phyloP scores from a whole-genome alignment of 2,113 vertebrate species.

The Paracanthobrama guichenoti region DNA sequence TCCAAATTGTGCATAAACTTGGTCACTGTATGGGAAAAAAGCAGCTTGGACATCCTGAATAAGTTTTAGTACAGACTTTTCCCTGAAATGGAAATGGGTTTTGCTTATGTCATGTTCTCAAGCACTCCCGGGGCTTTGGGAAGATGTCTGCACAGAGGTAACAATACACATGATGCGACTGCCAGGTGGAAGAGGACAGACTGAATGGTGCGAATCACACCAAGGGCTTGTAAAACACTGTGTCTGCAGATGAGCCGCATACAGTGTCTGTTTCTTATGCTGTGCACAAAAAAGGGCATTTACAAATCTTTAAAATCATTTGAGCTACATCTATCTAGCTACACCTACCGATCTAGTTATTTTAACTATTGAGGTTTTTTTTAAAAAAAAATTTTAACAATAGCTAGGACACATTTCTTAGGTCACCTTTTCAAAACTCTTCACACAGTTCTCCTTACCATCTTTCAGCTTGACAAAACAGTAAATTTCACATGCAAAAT shows the following conservation, averaged over 20 bases:
- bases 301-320: neutral
- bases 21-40: neutral
- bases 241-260: neutral
- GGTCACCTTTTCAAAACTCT: too few species aligned
- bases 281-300: neutral
- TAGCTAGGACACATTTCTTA: too few species aligned
- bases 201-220: slow-evolving; percentile 26
- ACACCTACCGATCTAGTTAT: neutral
- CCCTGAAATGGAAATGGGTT: slow-evolving; percentile 37
- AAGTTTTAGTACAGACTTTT: neutral
- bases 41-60: neutral
- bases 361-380: neutral
- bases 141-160: slow-evolving; percentile 13
- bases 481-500: too few species aligned
- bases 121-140: slow-evolving; percentile 21
- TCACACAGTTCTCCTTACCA: too few species aligned
- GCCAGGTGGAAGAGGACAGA: slow-evolving; percentile 2
- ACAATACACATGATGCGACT: slow-evolving; percentile 35
- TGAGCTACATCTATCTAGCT: neutral
- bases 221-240: slow-evolving; percentile 17
- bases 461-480: too few species aligned
- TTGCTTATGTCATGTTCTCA: slow-evolving; percentile 40
- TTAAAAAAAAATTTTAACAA: too few species aligned
- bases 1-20: neutral
- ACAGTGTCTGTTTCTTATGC: neutral